Evolutionary conservation across 2,113 vertebrate species (phyloP).

Genomic region (Proteles cristata): DNA sequence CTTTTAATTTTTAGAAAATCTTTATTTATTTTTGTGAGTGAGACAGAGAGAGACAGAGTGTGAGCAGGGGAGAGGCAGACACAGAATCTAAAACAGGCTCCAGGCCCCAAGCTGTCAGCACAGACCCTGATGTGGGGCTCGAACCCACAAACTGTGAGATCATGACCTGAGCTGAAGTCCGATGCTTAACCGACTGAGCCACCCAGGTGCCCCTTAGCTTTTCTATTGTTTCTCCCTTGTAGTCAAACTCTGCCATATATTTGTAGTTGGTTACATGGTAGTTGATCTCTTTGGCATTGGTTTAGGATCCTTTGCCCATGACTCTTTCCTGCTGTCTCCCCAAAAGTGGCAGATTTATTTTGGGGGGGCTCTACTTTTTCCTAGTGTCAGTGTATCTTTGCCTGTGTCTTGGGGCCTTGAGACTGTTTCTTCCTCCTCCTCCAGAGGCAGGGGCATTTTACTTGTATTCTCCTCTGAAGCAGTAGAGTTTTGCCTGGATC

Average conservation of each 20-base stretch:
- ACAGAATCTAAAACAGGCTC: too few relatives aligned
- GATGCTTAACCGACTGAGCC: too few relatives aligned
- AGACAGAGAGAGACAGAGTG: too few relatives aligned
- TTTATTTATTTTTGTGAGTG: too few relatives aligned
- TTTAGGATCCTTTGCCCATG: neutral
- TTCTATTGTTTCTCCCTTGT: neutral
- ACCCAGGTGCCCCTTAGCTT: neutral
- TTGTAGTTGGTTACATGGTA: neutral
- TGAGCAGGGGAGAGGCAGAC: too few relatives aligned
- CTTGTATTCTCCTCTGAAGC: neutral
- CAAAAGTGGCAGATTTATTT: too few relatives aligned
- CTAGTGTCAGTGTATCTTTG: neutral
- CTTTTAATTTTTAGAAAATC: too few relatives aligned
- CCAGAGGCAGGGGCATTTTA: neutral
- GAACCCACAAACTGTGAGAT: too few relatives aligned
- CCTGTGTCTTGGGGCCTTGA: neutral
- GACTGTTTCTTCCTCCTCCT: neutral
- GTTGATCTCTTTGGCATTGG: neutral
- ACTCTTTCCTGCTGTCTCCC: neutral
- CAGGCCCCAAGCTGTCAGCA: too few relatives aligned
- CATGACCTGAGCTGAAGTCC: too few relatives aligned
- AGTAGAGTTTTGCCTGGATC: constrained; percentile 25
- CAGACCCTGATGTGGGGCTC: too few relatives aligned
- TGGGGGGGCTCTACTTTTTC: neutral
- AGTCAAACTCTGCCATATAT: neutral